phyloP scores from a whole-genome alignment of 2,888 invertebrate genomes.

The Rotaria magnacalcarata region DNA sequence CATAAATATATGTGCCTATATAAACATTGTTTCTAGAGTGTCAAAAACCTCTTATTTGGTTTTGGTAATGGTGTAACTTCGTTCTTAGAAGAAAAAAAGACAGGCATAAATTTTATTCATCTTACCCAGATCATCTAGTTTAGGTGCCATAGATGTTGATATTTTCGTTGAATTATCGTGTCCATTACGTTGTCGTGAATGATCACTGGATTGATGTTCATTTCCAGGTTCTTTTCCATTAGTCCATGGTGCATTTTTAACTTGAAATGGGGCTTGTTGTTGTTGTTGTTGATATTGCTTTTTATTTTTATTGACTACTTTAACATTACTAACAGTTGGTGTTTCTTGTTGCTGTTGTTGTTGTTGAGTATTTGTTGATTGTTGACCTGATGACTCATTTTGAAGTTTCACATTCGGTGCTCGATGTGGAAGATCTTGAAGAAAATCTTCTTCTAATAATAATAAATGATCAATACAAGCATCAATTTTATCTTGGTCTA shows the following conservation, averaged over 20 bases:
- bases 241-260: conserved; percentile 32
- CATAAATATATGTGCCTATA: too few relatives aligned
- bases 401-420: neutral
- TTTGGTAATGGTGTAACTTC: too few relatives aligned
- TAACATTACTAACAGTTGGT: too few relatives aligned
- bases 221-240: neutral
- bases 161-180: neutral
- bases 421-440: conserved; percentile 53
- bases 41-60: too few relatives aligned
- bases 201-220: neutral
- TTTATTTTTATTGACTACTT: too few relatives aligned
- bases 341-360: neutral
- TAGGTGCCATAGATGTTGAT: neutral
- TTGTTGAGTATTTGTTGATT: neutral
- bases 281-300: neutral
- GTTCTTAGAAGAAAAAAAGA: too few relatives aligned
- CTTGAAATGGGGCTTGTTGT: conserved; percentile 31
- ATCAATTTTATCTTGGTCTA: conserved; percentile 74
- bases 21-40: too few relatives aligned
- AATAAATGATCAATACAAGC: conserved; percentile 86
- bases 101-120: neutral
- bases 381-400: neutral
- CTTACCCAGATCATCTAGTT: conserved; percentile 9
- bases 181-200: conserved; percentile 2
- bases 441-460: conserved; percentile 68